Percentiles rank a stretch among this genome's conserved stretches.
Evolutionary conservation across 2,888 invertebrate species (phyloP).

Genomic region (Tetragonisca angustula): DNA sequence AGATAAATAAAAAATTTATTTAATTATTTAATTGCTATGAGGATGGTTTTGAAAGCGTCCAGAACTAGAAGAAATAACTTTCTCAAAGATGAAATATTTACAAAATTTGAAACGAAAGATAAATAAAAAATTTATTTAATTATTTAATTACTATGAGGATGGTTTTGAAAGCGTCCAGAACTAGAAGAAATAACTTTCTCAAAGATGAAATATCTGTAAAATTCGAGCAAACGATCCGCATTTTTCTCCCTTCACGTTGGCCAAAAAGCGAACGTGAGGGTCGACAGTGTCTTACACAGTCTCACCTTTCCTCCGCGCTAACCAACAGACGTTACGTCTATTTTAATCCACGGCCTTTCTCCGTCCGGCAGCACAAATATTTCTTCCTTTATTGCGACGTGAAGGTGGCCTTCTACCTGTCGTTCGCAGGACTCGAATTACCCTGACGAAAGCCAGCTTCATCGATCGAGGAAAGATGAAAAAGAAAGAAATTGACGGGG

Average conservation of each 20-base stretch:
- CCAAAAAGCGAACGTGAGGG: neutral
- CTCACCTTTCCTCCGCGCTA: neutral
- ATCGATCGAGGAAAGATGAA: conserved; percentile 12
- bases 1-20: too few species aligned
- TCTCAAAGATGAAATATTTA: too few species aligned
- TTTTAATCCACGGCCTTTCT: conserved; percentile 47
- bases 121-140: too few species aligned
- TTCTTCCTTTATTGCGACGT: conserved; percentile 29
- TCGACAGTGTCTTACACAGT: neutral
- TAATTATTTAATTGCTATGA: too few species aligned
- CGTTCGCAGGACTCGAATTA: conserved; percentile 27
- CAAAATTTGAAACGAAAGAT: too few species aligned
- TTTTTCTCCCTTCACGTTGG: neutral
- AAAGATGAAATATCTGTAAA: too few species aligned
- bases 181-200: too few species aligned
- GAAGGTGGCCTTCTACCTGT: conserved; percentile 32
- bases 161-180: too few species aligned
- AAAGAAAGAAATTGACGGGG: neutral
- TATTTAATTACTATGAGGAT: too few species aligned
- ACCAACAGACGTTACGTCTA: conserved; percentile 15
- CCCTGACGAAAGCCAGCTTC: neutral
- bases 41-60: too few species aligned
- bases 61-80: too few species aligned
- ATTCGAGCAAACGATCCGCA: neutral
- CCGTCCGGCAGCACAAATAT: conserved; percentile 36